Base-by-base conservation (phyloP, 2,888 invertebrate genomes). In the Mesoligia furuncula region DNA sequence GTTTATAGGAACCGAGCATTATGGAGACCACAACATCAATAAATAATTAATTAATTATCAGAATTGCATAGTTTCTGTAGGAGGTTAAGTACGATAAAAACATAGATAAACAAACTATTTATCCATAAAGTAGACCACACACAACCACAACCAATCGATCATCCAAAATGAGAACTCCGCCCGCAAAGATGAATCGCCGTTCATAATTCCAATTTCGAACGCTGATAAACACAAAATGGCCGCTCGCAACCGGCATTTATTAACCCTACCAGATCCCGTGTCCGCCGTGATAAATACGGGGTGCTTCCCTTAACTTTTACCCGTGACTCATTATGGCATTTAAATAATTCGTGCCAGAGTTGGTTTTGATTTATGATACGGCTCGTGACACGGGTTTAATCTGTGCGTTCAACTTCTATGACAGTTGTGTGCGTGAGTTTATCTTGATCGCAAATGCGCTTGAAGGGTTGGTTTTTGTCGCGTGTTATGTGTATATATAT, bases 281-380 rank as follows among this genome's bases (percentile, higher is more conserved):
- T 93, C 94, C 93, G 89, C 92, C 89, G 93, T 95, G 95, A 95
- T 95, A 95, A 96, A 94, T 94, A 94, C 94, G 89, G 93, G 88
- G 93, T 92, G 94, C 92, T 94, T 93, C 92, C 91, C 92, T 92
- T 92, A 93, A 94, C 94, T 93, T 94, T 95, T 94, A 91, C 93
- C 92, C 95, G 93, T 94, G 94, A 95, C 94, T 96, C 96, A 97
- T 97, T 97, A 97, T 95, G 94, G 95, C 93, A 95, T 96, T 96
- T 96, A 96, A 97, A 97, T 97, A 97, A 96, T 96, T 96, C 95
- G 94, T 92, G 92, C 87, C 87, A 79, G 90, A 90, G 87, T 92
- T 93, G 90, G 92, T 92, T 94, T 90, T 95, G 95, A 95, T 95
- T 95, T 95, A 95, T 94, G 94, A 94, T 94, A 94, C 90, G 92